A percentile compares a stretch with the other conserved stretches of the same genome.
These are phyloP conservation scores for Drosophila kanekoi DNA, from an alignment of 2,888 invertebrate species.

Conservation along the genomic window DNA sequence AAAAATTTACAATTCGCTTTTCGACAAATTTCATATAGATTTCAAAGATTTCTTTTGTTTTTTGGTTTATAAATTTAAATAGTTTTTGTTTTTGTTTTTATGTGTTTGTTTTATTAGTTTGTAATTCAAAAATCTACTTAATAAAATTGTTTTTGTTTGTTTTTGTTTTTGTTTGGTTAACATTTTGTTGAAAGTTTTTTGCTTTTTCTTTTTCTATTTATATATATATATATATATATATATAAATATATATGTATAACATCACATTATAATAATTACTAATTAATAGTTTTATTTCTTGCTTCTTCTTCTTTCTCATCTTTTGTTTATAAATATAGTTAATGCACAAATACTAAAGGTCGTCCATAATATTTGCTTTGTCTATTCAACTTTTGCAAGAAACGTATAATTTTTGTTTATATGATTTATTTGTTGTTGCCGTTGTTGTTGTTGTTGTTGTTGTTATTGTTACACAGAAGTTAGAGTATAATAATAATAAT, in stretches of 20 bases:
- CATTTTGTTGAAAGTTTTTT: constrained; percentile 57
- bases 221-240: too few relatives aligned
- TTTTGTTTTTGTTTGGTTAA: too few relatives aligned
- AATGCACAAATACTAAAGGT: constrained; percentile 67
- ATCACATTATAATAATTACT: constrained; percentile 83
- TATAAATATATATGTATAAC: constrained; percentile 76
- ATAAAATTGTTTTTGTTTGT: constrained; percentile 68
- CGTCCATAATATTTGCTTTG: constrained; percentile 73
- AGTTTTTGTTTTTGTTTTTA: constrained; percentile 41
- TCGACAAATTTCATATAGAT: too few relatives aligned
- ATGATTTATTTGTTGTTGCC: too few relatives aligned
- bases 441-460: constrained; percentile 6
- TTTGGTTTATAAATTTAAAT: constrained; percentile 14
- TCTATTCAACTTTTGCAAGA: constrained; percentile 39
- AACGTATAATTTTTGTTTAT: constrained; percentile 48
- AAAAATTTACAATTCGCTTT: constrained; percentile 66
- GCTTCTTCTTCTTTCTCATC: not conserved
- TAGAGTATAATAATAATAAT: constrained; percentile 62
- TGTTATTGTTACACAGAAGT: constrained; percentile 26
- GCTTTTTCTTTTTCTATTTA: constrained; percentile 33
- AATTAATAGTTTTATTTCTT: constrained; percentile 66
- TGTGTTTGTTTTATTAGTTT: constrained; percentile 58
- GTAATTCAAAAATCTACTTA: constrained; percentile 82
- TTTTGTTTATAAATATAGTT: constrained; percentile 55
- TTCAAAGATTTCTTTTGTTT: not conserved